Base-by-base conservation (phyloP, 2,888 invertebrate species). In the Myopa tessellatipennis region DNA sequence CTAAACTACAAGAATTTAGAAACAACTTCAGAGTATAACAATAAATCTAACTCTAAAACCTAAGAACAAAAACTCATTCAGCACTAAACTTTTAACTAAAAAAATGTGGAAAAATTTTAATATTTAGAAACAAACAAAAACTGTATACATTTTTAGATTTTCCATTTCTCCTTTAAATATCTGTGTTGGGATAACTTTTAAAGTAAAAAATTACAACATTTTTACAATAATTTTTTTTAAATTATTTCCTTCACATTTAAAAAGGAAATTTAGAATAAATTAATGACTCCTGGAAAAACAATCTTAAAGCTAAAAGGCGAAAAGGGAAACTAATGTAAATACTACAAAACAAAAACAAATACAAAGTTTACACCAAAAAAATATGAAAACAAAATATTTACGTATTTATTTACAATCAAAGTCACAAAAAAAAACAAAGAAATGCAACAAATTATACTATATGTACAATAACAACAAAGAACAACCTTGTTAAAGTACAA, bases 1-100 rank as follows among this genome's bases (percentile, higher is more conserved):
- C 26, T 8, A 68, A 68, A 40, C 26, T n/a, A 68, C 45, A 68
- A 26, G 68, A 68, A 68, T 45, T 45, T 45, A 68, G 45, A 50
- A 45, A 50, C 68, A 68, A n/a, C 18, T 45, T 45, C n/a, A 40
- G 26, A 63, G 26, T 36, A 36, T 45, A 45, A 8, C 45, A 10
- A 45, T 45, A 45, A 45, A 45, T 6, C 45, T 45, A 45, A 67
- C 40, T 67, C 14, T 67, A 67, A 4, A 14, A n/a, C 12, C 38
- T 36, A 40, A n/a, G n/a, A 67, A 34, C n/a, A 18, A 61, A 61
- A 61, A 61, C 7, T 10, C 10, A 61, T 14, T 14, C 16, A 65
- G 36, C 26, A 38, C 38, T 65, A 8, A 65, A 67, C 67, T 67
- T 67, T 67, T 67, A 40, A 14, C 67, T 6, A 12, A 40, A 6